Evolutionary conservation across 2,113 vertebrate species (phyloP).

Genomic region (Callionymus lyra): DNA sequence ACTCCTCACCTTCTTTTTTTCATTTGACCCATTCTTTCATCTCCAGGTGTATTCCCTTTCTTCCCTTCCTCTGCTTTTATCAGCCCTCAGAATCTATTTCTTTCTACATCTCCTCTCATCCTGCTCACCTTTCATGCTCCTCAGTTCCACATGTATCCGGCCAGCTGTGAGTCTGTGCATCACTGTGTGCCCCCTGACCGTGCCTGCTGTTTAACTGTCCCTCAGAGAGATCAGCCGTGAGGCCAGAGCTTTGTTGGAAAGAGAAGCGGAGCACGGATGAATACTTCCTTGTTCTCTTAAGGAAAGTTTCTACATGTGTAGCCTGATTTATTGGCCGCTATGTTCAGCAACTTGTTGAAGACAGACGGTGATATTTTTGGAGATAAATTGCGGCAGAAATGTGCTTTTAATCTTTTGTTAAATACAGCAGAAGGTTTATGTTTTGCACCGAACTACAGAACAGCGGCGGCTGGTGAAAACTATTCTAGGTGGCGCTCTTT

Average conservation of each 20-base stretch:
- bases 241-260: constrained; percentile 1
- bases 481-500: too few species aligned
- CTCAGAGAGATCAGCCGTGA: constrained; percentile 35
- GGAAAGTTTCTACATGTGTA: too few species aligned
- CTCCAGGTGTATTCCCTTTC: neutral
- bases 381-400: too few species aligned
- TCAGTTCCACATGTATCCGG: constrained; percentile 1
- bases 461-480: too few species aligned
- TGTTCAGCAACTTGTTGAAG: too few species aligned
- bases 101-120: constrained; percentile 9
- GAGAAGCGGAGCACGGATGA: too few species aligned
- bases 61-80: constrained; percentile 1
- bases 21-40: constrained; percentile 3
- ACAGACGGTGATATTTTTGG: too few species aligned
- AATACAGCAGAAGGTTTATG: too few species aligned
- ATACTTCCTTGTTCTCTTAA: too few species aligned
- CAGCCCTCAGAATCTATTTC: constrained; percentile 7
- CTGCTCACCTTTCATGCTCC: neutral
- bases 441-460: too few species aligned
- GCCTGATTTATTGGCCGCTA: too few species aligned
- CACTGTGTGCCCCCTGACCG: constrained; percentile 29
- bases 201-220: constrained; percentile 29
- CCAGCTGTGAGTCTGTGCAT: constrained; percentile 26
- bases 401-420: too few species aligned
- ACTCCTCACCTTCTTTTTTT: constrained; percentile 2